Conservation (phyloP, 2,113 vertebrate species). For the Tragulus kanchil region DNA sequence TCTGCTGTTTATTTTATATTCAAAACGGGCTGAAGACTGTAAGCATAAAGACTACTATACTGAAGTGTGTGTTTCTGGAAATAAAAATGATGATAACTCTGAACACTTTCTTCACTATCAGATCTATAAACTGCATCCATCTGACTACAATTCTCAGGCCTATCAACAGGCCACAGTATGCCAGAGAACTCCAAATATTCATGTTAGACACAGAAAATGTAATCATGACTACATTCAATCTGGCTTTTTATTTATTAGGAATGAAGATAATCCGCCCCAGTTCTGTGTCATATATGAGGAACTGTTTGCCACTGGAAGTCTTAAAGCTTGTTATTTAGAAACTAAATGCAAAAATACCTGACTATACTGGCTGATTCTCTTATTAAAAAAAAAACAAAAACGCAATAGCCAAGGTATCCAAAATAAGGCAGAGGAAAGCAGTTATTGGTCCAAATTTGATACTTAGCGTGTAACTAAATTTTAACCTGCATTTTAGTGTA, state of each 20-base stretch:
- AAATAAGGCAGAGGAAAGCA: background rate
- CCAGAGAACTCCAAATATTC: background rate
- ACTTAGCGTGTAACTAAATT: background rate
- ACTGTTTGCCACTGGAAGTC: background rate
- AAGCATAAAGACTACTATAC: background rate
- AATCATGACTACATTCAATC: background rate
- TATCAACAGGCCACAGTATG: background rate
- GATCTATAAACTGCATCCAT: background rate
- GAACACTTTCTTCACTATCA: slow-evolving; percentile 3
- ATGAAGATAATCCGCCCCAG: background rate
- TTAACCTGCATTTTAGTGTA: slow-evolving; percentile 1
- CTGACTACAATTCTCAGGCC: background rate
- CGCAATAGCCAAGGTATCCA: background rate
- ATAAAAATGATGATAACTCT: background rate
- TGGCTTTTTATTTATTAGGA: slow-evolving; percentile 46
- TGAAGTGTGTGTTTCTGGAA: background rate
- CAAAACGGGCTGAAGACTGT: background rate
- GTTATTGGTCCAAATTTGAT: background rate
- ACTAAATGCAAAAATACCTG: background rate
- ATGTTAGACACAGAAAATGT: slow-evolving; percentile 19
- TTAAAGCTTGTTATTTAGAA: slow-evolving; percentile 36
- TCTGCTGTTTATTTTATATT: slow-evolving; percentile 43
- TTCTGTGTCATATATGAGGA: background rate
- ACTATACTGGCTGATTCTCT: background rate
- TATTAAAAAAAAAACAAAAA: background rate